phyloP scores from a whole-genome alignment of 2,888 invertebrate species.

The Andrena praecox region DNA sequence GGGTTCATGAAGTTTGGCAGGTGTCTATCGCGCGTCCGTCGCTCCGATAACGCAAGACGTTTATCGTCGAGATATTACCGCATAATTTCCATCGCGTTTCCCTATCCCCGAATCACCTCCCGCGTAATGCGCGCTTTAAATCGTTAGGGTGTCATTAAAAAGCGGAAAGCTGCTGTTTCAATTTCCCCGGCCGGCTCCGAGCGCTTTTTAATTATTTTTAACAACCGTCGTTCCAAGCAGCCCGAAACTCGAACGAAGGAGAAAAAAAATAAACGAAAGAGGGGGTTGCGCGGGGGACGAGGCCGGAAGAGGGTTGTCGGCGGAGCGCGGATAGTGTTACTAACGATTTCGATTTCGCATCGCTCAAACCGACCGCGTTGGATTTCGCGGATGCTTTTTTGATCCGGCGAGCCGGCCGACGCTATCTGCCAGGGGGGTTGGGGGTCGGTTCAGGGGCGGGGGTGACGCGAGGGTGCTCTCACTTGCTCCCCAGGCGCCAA shows the following conservation, averaged over 20 bases:
- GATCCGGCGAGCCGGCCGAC: slow-evolving; percentile 73
- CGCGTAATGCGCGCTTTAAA: background rate
- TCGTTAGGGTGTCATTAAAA: slow-evolving; percentile 24
- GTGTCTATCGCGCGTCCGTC: slow-evolving; percentile 52
- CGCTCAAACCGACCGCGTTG: slow-evolving; percentile 72
- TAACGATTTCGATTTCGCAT: slow-evolving; percentile 75
- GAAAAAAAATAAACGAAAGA: background rate
- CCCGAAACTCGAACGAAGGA: slow-evolving; percentile 18
- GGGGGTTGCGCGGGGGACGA: background rate
- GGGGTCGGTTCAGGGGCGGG: slow-evolving; percentile 25
- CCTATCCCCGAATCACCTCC: background rate
- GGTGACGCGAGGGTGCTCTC: slow-evolving; percentile 65
- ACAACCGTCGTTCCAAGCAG: slow-evolving; percentile 31
- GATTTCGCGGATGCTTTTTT: slow-evolving; percentile 83
- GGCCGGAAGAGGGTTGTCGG: background rate
- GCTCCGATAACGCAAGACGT: slow-evolving; percentile 17
- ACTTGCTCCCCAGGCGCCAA: slow-evolving; percentile 83
- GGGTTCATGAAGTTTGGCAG: slow-evolving; percentile 78
- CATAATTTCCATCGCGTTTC: background rate
- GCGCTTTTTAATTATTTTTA: slow-evolving; percentile 54
- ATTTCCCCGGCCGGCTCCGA: slow-evolving; percentile 19
- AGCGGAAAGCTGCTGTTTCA: slow-evolving; percentile 4
- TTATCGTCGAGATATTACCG: slow-evolving; percentile 1
- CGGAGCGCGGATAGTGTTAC: slow-evolving; percentile 51
- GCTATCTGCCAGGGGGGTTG: slow-evolving; percentile 6